These are phyloP conservation scores for Steinernema feltiae DNA, from an alignment of 1,140 invertebrate genomes.

Conservation along the genomic window DNA sequence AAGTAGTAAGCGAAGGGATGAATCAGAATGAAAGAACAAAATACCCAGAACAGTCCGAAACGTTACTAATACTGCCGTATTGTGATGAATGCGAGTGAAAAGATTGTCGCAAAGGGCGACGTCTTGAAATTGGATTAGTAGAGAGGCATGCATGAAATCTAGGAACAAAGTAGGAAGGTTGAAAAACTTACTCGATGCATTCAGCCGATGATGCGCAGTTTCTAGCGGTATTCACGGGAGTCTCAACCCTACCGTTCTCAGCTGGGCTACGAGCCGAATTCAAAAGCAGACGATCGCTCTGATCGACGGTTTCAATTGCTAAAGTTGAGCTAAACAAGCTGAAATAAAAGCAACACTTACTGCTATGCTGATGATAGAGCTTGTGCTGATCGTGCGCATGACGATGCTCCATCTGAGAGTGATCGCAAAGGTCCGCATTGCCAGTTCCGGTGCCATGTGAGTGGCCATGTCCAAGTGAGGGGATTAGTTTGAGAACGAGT, in stretches of 20 bases:
- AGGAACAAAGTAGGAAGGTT: not conserved
- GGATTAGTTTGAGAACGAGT: conserved; percentile 62
- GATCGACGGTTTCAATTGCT: not conserved
- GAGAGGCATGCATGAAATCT: not conserved
- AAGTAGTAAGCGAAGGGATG: not conserved
- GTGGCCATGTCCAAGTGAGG: conserved; percentile 49
- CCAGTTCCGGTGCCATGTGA: conserved; percentile 28
- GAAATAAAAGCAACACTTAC: not conserved
- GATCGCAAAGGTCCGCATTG: not conserved
- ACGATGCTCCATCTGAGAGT: not conserved
- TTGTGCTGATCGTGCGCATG: not conserved
- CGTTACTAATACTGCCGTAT: conserved; percentile 6
- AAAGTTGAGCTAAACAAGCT: not conserved
- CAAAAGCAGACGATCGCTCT: not conserved
- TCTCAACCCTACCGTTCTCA: not conserved
- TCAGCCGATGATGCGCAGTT: not conserved
- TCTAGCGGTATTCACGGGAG: not conserved
- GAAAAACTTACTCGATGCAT: conserved; percentile 1
- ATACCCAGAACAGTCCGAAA: conserved; percentile 3
- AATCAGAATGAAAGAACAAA: not conserved
- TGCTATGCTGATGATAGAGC: not conserved
- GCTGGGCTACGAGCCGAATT: not conserved
- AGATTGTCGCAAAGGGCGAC: not conserved
- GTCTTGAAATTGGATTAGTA: not conserved
- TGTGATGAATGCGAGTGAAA: not conserved